Evolutionary conservation across 2,888 invertebrate genomes (phyloP), one percentile per base, ranked within the genome.

Genomic region (Corbicula japonica): DNA sequence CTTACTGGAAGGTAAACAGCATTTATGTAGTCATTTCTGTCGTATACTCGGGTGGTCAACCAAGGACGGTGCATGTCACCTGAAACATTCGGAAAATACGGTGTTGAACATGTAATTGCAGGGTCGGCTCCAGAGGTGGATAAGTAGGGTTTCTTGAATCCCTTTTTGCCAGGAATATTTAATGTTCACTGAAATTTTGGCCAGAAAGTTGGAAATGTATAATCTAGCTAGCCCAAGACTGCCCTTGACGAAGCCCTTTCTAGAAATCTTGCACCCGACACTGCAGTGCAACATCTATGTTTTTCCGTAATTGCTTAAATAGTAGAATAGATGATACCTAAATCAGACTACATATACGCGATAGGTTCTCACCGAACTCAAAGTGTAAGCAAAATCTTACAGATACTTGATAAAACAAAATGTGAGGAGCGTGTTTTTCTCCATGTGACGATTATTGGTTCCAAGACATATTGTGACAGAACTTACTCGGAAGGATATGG

Each of bases 1-100:
- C 76, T 61, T 79, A 84, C 84, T 23, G 84, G 79, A 21, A 81
- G 61, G 56, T 76, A 81, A 4, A 79, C 79, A 0, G 81, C 84
- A 58, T 84, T 84, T 44, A 84, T 79, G 58, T 81, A 81, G 65
- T 82, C 82, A 34, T 69, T 82, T 23, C 65, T 68, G 38, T 71
- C 78, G 18, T 35, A 12, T 3, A 79, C 73, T 15, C 73, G 44
- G 3, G 78, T 69, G 8, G 41, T 78, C 21, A 82, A 56, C 69
- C 62, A 76, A 30, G 82, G 82, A 1, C 82, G 62, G 38, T 82
- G 73, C 18, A 48, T 23, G 62, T 82, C 82, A 56, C 63, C 82
- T 82, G 76, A 30, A 34, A 35, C 61, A 60, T 35, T 1, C n/a
- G n/a, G 54, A n/a, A 54, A 54, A n/a, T n/a, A n/a, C n/a, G n/a